phyloP scores from a whole-genome alignment of 1,140 invertebrate genomes.

The Trichonephila inaurata region DNA sequence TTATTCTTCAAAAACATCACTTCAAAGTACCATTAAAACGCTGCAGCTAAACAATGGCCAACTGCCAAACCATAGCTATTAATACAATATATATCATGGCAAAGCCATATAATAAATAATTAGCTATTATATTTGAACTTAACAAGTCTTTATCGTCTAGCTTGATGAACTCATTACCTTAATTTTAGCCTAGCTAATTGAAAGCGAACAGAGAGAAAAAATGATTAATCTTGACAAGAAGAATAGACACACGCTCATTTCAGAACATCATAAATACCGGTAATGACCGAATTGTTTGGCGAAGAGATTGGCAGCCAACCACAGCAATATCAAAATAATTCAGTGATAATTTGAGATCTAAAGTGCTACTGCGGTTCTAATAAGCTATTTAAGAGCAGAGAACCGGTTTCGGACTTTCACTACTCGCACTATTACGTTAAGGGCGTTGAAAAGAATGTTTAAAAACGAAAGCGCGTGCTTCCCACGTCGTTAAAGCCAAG shows the following conservation, averaged over 20 bases:
- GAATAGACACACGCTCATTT: neutral
- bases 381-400: neutral
- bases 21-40: too few relatives aligned
- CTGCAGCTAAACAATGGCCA: too few relatives aligned
- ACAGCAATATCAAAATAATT: neutral
- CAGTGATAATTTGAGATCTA: neutral
- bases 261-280: conserved; percentile 5
- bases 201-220: neutral
- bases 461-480: conserved; percentile 28
- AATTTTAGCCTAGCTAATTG: neutral
- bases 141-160: too few relatives aligned
- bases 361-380: neutral
- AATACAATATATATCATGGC: too few relatives aligned
- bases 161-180: neutral
- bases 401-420: conserved; percentile 49
- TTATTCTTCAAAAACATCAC: too few relatives aligned
- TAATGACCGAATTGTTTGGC: conserved; percentile 10
- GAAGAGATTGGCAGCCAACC: conserved; percentile 11
- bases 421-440: neutral
- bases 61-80: too few relatives aligned
- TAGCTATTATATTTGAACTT: too few relatives aligned
- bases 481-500: conserved; percentile 50
- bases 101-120: too few relatives aligned
- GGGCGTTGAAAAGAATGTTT: conserved; percentile 45
- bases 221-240: conserved; percentile 5